Base-by-base conservation (phyloP, 64 coral and sea anemone species). In the Actinia equina region DNA sequence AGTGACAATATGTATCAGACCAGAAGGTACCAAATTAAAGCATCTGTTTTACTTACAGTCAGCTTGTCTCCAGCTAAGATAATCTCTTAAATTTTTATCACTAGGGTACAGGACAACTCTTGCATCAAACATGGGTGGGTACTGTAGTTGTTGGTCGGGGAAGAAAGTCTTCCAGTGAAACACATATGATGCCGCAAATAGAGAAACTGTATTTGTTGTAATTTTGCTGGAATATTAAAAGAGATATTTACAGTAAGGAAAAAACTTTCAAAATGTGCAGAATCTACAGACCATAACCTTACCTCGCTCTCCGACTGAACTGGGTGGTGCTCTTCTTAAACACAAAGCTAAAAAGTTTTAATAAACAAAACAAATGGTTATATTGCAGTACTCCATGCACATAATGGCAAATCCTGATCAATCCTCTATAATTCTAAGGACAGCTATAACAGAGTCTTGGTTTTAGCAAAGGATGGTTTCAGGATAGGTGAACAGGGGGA, bases 71-170 rank as follows among this genome's bases (percentile, higher is more conserved):
- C 97, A 99, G 88, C 97, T 99, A 44, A 99, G 79, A 53, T 99
- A 99, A 26, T 99, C 93, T 92, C 93, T 95, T 17, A 99, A 88
- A 82, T 99, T 99, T 45, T 88, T 89, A 22, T 95, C 91, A 60
- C 83, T 71, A 18, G 97, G 97, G 88, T 99, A 99, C n/a, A 95
- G 54, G 2, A 99, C 90, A 86, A 99, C 93, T 83, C 93, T 84
- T 44, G 93, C 97, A 91, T 99, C 97, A 95, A 99, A 99, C 81
- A 92, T 99, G 20, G 97, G 97, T 77, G 97, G 97, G 69, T 99
- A 99, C 16, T 86, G 70, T 26, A 99, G 86, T 25, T 93, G 79
- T 91, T 95, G 91, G 63, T 79, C 74, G 52, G 64, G 37, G 55
- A 99, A 99, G 54, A 93, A 99, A 6, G 85, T 59, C 67, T 69